Base-by-base conservation (phyloP, 2,888 invertebrate species). In the Leptinotarsa juncta region DNA sequence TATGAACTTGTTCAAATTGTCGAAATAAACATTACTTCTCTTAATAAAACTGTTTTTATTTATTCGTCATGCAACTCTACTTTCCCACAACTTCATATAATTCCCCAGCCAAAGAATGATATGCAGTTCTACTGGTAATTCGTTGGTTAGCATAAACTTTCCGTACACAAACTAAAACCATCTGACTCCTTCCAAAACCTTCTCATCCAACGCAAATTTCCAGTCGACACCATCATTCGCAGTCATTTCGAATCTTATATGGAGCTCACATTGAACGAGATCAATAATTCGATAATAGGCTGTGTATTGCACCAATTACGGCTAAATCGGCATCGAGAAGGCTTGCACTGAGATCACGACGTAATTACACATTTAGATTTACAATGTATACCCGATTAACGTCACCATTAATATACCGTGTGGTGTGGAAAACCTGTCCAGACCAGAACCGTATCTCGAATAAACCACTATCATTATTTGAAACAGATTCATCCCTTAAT, bases 201-300 rank as follows among this genome's bases (percentile, higher is more conserved):
- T n/a, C 42, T 57, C 42, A 5, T 16, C 42, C 62, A 32, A 32
- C 7, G 15, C 42, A 2, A 32, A n/a, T n/a, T 32, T n/a, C 42
- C 62, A 62, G 10, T 62, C 32, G 10, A 10, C 26, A 42, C 26
- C n/a, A 62, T 62, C 32, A 16, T 62, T 62, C 62, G 18, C 3
- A 62, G 16, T 42, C 62, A 62, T 62, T 62, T 18, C n/a, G n/a
- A 62, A 42, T 62, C 76, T 74, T 74, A 74, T 74, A 74, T 75
- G 77, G 74, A 70, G 78, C 76, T 79, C 74, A 77, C 77, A 79
- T 75, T 76, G 78, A 77, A 77, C 74, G 79, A 78, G 77, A 73
- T 75, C 75, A 74, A 80, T 79, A 78, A 79, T 79, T 79, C 74
- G 76, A 75, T 73, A 72, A 74, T 70, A 67, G 73, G 67, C 66